Evolutionary conservation across 2,797 vertebrate species (phyloP), one percentile per base, ranked within the genome.

Genomic region (Arrhamphus sclerolepis): DNA sequence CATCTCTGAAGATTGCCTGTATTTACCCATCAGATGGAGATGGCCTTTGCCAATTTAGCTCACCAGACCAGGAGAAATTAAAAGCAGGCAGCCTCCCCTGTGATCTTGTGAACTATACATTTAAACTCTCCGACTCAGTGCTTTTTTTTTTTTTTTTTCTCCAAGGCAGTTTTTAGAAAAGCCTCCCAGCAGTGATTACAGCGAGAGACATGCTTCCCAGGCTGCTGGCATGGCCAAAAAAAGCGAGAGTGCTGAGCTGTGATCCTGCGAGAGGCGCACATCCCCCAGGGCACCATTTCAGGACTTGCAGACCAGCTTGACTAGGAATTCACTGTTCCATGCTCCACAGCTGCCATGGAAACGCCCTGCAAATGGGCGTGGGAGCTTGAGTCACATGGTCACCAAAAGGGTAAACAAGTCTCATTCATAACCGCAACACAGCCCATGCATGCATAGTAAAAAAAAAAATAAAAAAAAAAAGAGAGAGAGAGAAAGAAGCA

Each of bases 391-490:
- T 92, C 91, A 93, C 89, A 82, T 92, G 92, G 86, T 80, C 84
- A 78, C 47, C 56, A 58, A 85, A 86, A 84, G 84, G 77, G 88
- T 93, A 92, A 93, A 94, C 90, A 93, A 85, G 87, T 71, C 91
- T 89, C 90, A 92, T 93, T 94, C 91, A 93, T 88, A 87, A 92
- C 84, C 72, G 24, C 80, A 68, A 55, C 77, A 71, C 67, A 59
- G 63, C 46, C 79, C 63, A 56, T 67, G 70, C 68, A 81, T 67
- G 20, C 43, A 46, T 46, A 22, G 21, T 46, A 21, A 21, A 46
- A 46, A 44, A 21, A 44, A 5, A 20, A 20, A 43, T 8, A 40
- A 17, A 19, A 77, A 77, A 52, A 67, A 51, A 20, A 73, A 73
- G 21, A 42, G 28, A 9, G n/a, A 43, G 19, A 19, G 3, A 44